Evolutionary conservation across 2,113 vertebrate species (phyloP).

Genomic region (Microcebus griseorufus): DNA sequence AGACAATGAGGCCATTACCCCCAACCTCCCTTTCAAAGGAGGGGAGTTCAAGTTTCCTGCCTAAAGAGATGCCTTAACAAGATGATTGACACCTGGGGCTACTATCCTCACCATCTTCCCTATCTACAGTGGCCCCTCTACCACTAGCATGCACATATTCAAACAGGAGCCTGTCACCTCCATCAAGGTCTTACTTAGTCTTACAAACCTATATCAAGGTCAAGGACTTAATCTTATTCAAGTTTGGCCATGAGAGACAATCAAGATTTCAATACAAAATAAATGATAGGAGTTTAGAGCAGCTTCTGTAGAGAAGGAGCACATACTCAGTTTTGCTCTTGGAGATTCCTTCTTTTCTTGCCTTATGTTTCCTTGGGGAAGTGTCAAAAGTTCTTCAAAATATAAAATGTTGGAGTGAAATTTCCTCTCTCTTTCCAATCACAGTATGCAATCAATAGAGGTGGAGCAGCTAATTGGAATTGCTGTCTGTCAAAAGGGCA

Average conservation of each 20-base stretch:
- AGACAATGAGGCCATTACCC: not conserved
- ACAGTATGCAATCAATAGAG: not conserved
- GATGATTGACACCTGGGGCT: not conserved
- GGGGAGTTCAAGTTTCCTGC: not conserved
- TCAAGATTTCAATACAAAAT: not conserved
- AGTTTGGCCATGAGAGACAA: not conserved
- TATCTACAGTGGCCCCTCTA: not conserved
- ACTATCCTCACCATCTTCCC: not conserved
- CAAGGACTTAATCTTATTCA: not conserved
- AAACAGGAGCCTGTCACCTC: not conserved
- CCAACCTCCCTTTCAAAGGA: not conserved
- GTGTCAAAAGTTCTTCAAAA: not conserved
- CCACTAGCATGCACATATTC: not conserved
- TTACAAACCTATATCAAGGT: not conserved
- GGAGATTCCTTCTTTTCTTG: not conserved
- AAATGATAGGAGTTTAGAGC: not conserved
- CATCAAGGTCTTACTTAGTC: not conserved
- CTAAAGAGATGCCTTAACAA: not conserved
- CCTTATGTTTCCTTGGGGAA: not conserved
- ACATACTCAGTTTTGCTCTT: not conserved
- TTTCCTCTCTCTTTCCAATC: not conserved
- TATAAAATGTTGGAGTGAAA: not conserved
- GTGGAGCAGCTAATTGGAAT: not conserved
- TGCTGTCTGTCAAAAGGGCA: not conserved
- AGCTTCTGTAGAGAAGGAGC: not conserved